Base-by-base conservation (phyloP, 2,888 invertebrate species). In the Leistus spinibarbis region DNA sequence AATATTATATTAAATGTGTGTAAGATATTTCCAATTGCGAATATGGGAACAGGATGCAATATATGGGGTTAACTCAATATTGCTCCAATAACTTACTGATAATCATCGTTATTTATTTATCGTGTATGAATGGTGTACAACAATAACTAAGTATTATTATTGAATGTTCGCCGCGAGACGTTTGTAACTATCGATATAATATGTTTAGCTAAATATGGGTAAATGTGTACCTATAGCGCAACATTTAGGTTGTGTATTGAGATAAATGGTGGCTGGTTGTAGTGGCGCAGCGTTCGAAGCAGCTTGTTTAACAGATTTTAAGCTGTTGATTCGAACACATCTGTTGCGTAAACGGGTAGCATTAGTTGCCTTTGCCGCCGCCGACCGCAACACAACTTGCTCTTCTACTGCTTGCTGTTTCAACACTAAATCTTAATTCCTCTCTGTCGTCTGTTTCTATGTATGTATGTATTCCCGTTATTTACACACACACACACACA, bases 261-360 rank as follows among this genome's bases (percentile, higher is more conserved):
- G 71, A 71, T 71, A 64, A 54, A 71, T 71, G 24, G 22, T 63
- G 64, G 64, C 53, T 23, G 54, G 54, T 62, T 19, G 27, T 64
- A 19, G 3, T 9, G 13, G 60, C 3, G 40, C 17, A 19, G 60
- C 3, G 40, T 40, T 40, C 40, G 40, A 40, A 40, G 27, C 40
- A 64, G 71, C 64, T 64, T 64, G 71, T 71, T 71, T 71, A 71
- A 64, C 71, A 71, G 63, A 71, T 63, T 71, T 71, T 71, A 71
- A 71, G 71, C 71, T 71, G 71, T 71, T 71, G 71, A 71, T 71
- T 71, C 71, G 71, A 64, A 64, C 71, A 71, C 71, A 71, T 71
- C 71, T 71, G 71, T 71, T 71, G 71, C 71, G 71, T 71, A 71
- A 63, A 71, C 54, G 54, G 64, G 60, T 60, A 60, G 20, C 19